A percentile compares a stretch with the other conserved stretches of the same genome.
Conservation (phyloP, 2,888 invertebrate species). For the Empis stercorea region DNA sequence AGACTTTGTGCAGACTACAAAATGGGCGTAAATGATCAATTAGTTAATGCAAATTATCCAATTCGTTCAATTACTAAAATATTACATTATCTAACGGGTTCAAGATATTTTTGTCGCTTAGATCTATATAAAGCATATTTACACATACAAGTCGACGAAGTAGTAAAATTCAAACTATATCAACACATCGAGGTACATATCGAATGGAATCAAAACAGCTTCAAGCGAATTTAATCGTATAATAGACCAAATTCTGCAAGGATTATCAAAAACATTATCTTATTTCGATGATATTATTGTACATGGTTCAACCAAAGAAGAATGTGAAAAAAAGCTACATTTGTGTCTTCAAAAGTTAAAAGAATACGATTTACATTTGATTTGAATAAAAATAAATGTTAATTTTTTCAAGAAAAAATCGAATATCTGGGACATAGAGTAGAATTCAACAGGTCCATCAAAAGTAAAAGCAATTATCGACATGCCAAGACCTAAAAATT, state of each 20-base stretch:
- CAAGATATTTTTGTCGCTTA: conserved; percentile 9
- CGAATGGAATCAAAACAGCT: conserved; percentile 5
- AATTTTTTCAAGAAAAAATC: conserved; percentile 9
- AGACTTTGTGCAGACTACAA: conserved; percentile 12
- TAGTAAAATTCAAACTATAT: conserved; percentile 10
- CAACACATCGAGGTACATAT: conserved; percentile 9
- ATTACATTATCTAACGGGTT: conserved; percentile 9
- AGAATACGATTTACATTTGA: conserved; percentile 11
- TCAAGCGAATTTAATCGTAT: conserved; percentile 12
- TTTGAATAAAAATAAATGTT: conserved; percentile 8
- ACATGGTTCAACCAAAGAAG: conserved; percentile 8
- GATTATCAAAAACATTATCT: conserved; percentile 7
- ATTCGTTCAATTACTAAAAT: conserved; percentile 11
- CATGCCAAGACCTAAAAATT: conserved; percentile 8
- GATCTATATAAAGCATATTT: conserved; percentile 12
- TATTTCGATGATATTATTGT: conserved; percentile 14
- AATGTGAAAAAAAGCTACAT: conserved; percentile 9
- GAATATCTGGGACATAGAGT: conserved; percentile 2
- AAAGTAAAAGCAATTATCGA: conserved; percentile 9
- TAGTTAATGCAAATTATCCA: conserved; percentile 7
- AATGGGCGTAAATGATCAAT: conserved; percentile 10
- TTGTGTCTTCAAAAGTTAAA: conserved; percentile 8
- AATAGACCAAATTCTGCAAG: conserved; percentile 12
- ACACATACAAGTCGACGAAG: conserved; percentile 7
- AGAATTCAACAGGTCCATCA: conserved; percentile 5